Conservation (phyloP, 2,113 vertebrate genomes). For the Monarcha castaneiventris region DNA sequence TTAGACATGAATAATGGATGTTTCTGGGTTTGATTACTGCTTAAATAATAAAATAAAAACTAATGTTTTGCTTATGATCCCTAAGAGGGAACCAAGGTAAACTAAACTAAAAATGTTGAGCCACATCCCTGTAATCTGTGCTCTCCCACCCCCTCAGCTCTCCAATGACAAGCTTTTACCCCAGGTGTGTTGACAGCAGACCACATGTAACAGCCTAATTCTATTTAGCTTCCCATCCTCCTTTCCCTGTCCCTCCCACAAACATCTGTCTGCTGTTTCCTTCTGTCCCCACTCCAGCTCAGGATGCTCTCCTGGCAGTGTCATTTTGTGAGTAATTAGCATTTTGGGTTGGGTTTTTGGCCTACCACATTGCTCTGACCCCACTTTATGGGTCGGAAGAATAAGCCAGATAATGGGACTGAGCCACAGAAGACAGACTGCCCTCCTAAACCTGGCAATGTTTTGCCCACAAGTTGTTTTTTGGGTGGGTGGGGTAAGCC, state of each 20-base stretch:
- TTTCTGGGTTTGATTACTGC: conserved; percentile 15
- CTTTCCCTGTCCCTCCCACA: background rate
- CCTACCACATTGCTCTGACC: background rate
- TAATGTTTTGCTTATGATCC: background rate
- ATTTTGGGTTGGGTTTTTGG: background rate
- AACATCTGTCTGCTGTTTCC: background rate
- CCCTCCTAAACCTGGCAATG: background rate
- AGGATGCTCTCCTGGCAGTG: background rate
- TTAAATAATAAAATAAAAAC: background rate
- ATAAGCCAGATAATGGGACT: background rate
- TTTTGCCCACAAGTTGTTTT: background rate
- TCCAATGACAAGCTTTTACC: background rate
- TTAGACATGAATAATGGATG: background rate
- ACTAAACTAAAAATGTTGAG: background rate
- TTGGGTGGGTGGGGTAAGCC: background rate
- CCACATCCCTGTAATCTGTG: background rate
- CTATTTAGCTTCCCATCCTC: background rate
- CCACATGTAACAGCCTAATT: background rate
- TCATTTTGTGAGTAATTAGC: background rate
- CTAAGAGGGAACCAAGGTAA: background rate
- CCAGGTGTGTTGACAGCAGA: background rate
- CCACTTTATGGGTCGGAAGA: background rate
- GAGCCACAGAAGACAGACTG: background rate
- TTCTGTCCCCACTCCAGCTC: background rate
- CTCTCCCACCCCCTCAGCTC: background rate